Evolutionary conservation across 2,113 vertebrate genomes (phyloP).

Genomic region (Scophthalmus maximus): DNA sequence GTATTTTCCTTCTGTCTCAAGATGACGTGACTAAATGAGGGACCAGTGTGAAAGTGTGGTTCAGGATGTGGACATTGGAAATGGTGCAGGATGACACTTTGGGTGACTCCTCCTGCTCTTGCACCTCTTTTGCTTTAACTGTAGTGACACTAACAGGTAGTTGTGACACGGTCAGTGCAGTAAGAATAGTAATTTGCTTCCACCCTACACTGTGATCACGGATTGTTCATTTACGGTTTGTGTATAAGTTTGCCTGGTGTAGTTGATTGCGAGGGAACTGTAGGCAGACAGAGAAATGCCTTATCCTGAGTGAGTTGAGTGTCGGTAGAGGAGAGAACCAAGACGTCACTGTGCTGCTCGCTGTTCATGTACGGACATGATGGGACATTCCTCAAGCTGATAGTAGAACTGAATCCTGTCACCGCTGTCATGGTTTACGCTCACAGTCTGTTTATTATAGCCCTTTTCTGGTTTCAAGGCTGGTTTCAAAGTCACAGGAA

Average conservation of each 20-base stretch:
- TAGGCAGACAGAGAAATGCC: constrained; percentile 14
- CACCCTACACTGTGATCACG: background rate
- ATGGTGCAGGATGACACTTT: background rate
- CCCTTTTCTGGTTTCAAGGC: constrained; percentile 23
- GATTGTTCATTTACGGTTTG: background rate
- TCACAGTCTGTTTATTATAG: constrained; percentile 31
- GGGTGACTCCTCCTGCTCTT: too few species aligned
- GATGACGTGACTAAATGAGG: background rate
- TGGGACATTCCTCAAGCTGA: constrained; percentile 70
- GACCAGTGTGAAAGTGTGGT: background rate
- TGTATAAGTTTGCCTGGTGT: background rate
- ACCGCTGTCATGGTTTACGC: constrained; percentile 31
- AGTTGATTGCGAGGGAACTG: background rate
- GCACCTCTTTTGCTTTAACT: too few species aligned
- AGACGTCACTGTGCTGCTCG: constrained; percentile 4
- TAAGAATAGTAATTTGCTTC: background rate
- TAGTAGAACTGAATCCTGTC: constrained; percentile 40
- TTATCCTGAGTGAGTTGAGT: constrained; percentile 9
- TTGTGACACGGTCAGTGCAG: background rate
- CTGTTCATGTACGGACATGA: constrained; percentile 75
- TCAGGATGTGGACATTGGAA: background rate
- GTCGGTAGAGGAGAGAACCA: constrained; percentile 16
- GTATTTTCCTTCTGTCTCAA: background rate
- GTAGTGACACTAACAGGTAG: background rate
- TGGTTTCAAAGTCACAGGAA: background rate